Evolutionary conservation across 2,797 vertebrate species (phyloP), one percentile per base, ranked within the genome.

Genomic region (Ispidina picta): DNA sequence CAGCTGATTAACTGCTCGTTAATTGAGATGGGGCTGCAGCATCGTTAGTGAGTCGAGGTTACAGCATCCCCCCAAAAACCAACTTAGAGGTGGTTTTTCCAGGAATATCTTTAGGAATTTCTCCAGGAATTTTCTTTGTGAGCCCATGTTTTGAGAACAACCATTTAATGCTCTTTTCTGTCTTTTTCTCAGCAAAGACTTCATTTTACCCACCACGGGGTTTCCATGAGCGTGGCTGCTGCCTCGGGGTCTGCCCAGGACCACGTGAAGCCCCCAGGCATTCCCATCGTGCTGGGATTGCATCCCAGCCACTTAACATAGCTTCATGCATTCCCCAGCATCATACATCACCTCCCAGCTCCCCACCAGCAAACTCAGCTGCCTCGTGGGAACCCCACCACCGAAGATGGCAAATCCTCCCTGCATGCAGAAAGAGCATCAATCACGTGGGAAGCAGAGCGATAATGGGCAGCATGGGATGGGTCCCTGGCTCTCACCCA

Each of bases 171-270:
- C 37, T 5, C 0, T 46, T 86, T 66, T 48, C 48, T 8, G 15
- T 2, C 15, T 4, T 19, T 48, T 41, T 52, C 52, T 69, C 71
- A 41, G 10, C 55, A 59, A 72, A 52, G 6, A 6, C 11, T 22
- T 28, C 12, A 0, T 62, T 55, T 60, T 15, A 2, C 28, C 48
- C 13, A 2, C 49, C 2, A 1, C 2, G 7, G 51, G n/a, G 8
- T 60, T 64, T 51, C 66, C 31, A 11, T 1, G n/a, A 73, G 51
- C 0, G 0, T 16, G 22, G n/a, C 35, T 75, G 35, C 46, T 51
- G 70, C 65, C 6, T 3, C 2, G 2, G 29, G 70, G 8, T 51
- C 69, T 79, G 49, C 62, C 22, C 0, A 0, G 16, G 55, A 26
- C 31, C 39, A 5, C 1, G 0, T 8, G 16, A 48, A 66, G 44